A percentile compares a stretch with the other conserved stretches of the same genome.
Conservation (phyloP, 2,797 vertebrate species). For the Hoplostethus mediterraneus region DNA sequence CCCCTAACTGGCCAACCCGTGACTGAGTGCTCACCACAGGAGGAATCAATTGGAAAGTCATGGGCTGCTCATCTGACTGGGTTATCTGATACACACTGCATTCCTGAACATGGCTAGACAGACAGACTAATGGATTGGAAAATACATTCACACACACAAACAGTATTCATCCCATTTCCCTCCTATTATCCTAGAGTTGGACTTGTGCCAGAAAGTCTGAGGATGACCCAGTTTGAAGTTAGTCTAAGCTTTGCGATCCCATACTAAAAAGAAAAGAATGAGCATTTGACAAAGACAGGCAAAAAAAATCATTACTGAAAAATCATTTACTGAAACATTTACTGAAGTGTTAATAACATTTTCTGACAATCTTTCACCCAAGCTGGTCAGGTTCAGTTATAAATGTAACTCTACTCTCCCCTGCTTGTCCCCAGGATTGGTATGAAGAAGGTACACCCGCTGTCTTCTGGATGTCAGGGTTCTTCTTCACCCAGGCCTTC, state of each 20-base stretch:
- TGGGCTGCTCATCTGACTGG: conserved; percentile 40
- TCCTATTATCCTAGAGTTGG: no score
- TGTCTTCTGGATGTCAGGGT: conserved; percentile 92
- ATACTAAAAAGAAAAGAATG: no score
- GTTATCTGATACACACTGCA: conserved; percentile 3
- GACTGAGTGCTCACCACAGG: conserved; percentile 34
- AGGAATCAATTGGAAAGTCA: conserved; percentile 44
- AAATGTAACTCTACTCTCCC: not conserved
- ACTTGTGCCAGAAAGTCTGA: no score
- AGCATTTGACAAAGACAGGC: no score
- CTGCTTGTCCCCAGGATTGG: conserved; percentile 83
- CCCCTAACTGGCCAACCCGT: not conserved
- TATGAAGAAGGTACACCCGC: conserved; percentile 87
- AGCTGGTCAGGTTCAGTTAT: not conserved
- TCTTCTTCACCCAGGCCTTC: conserved; percentile 96
- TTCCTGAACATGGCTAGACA: no score
- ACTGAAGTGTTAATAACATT: not conserved
- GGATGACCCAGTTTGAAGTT: no score
- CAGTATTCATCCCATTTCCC: not conserved
- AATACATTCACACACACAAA: not conserved
- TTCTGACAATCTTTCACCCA: not conserved
- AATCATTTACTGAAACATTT: no score
- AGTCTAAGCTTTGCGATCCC: not conserved
- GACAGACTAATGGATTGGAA: not conserved
- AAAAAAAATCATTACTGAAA: no score